These are phyloP conservation scores for Cynodonichthys magdalenae DNA, from an alignment of 2,797 vertebrate genomes.

Conservation along the genomic window DNA sequence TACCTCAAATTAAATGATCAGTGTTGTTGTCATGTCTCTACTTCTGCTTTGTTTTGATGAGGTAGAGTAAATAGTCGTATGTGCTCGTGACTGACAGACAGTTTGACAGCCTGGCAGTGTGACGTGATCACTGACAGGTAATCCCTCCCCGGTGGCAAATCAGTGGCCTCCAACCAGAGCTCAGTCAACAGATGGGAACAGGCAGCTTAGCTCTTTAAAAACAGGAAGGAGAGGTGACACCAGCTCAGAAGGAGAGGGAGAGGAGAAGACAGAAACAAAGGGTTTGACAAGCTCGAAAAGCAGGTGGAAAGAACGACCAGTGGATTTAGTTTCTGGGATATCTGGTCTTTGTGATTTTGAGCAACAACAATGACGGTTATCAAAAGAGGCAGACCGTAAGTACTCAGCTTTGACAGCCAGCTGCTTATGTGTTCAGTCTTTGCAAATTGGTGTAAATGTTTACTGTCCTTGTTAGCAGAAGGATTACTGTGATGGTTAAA, in stretches of 20 bases:
- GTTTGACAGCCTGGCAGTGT: constrained; percentile 56
- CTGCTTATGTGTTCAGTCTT: neutral
- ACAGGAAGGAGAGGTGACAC: constrained; percentile 25
- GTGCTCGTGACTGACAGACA: constrained; percentile 42
- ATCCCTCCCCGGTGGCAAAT: constrained; percentile 68
- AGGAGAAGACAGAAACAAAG: neutral
- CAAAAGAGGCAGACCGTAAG: constrained; percentile 77
- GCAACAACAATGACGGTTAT: constrained; percentile 78
- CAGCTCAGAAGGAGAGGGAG: constrained; percentile 24
- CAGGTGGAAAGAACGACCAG: neutral
- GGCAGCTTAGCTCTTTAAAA: constrained; percentile 83
- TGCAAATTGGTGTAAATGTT: too few relatives aligned
- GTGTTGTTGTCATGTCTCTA: neutral
- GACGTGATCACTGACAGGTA: constrained; percentile 66
- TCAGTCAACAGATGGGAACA: constrained; percentile 80
- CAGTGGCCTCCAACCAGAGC: constrained; percentile 58
- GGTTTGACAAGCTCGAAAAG: constrained; percentile 1
- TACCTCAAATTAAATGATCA: neutral
- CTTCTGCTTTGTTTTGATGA: neutral
- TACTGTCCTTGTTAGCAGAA: too few relatives aligned
- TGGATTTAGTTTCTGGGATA: constrained; percentile 26
- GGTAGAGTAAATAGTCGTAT: constrained; percentile 1
- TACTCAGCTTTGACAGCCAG: constrained; percentile 41
- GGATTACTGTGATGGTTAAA: too few relatives aligned
- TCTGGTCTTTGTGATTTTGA: constrained; percentile 20